These are phyloP conservation scores for Carassius gibelio DNA, from an alignment of 2,113 vertebrate genomes.

Conservation along the genomic window DNA sequence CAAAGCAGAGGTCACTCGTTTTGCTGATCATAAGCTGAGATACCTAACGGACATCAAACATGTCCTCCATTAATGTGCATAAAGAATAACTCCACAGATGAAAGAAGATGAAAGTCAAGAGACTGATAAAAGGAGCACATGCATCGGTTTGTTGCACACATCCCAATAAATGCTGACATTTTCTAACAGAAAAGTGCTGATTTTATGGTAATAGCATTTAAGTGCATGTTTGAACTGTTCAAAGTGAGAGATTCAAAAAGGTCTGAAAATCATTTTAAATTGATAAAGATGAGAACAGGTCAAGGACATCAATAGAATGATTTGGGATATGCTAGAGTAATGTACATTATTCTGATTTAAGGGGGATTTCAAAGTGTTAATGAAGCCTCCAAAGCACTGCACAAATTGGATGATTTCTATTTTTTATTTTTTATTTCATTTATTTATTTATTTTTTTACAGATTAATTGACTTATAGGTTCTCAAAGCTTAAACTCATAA, in stretches of 20 bases:
- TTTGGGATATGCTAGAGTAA: background rate
- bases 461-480: too few species aligned
- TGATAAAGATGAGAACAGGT: background rate
- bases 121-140: conserved; percentile 21
- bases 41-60: conserved; percentile 30
- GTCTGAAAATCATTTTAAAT: background rate
- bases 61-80: conserved; percentile 20
- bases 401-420: background rate
- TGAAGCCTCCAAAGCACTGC: background rate
- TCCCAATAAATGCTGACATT: conserved; percentile 39
- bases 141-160: conserved; percentile 15
- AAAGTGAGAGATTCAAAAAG: background rate
- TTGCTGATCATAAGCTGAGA: conserved; percentile 16
- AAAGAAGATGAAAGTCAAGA: conserved; percentile 35
- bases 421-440: background rate
- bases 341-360: background rate
- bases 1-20: conserved; percentile 10
- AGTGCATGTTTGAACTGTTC: conserved; percentile 19
- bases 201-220: conserved; percentile 15
- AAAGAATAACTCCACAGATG: conserved; percentile 16
- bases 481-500: background rate
- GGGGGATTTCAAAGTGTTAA: background rate
- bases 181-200: conserved; percentile 27
- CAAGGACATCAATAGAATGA: background rate
- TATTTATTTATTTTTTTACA: too few species aligned